These are phyloP conservation scores for Nephrotoma guestfalica DNA, from an alignment of 2,888 invertebrate species.

Conservation along the genomic window DNA sequence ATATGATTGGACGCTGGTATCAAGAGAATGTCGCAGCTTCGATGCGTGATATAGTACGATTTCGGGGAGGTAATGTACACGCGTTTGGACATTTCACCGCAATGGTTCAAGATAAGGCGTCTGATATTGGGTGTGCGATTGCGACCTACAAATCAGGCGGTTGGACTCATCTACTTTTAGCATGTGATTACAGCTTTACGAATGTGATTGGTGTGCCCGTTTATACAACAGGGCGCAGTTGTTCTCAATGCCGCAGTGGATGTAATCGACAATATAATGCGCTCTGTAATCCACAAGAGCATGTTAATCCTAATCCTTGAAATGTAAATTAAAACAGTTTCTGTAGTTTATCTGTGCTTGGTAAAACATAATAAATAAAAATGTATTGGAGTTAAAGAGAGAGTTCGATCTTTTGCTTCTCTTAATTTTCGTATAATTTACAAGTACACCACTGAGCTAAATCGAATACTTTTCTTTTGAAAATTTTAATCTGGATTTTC, in stretches of 20 bases:
- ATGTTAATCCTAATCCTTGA: not conserved
- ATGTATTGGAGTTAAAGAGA: too few relatives aligned
- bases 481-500: too few relatives aligned
- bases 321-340: too few relatives aligned
- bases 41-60: not conserved
- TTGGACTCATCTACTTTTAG: not conserved
- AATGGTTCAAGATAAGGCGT: not conserved
- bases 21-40: not conserved
- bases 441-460: too few relatives aligned
- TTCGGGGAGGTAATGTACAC: not conserved
- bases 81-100: not conserved
- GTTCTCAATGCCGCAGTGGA: conserved; percentile 6
- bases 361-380: too few relatives aligned
- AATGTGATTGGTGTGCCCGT: conserved; percentile 5
- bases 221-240: conserved; percentile 6
- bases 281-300: not conserved
- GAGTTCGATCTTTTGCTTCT: too few relatives aligned
- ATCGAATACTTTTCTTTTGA: too few relatives aligned
- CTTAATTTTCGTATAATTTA: too few relatives aligned
- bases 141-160: too few relatives aligned
- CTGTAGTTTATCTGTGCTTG: too few relatives aligned
- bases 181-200: conserved; percentile 8
- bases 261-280: not conserved
- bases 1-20: not conserved
- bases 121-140: not conserved